Conservation (phyloP, 2,888 invertebrate species). For the Cryptops parisi region DNA sequence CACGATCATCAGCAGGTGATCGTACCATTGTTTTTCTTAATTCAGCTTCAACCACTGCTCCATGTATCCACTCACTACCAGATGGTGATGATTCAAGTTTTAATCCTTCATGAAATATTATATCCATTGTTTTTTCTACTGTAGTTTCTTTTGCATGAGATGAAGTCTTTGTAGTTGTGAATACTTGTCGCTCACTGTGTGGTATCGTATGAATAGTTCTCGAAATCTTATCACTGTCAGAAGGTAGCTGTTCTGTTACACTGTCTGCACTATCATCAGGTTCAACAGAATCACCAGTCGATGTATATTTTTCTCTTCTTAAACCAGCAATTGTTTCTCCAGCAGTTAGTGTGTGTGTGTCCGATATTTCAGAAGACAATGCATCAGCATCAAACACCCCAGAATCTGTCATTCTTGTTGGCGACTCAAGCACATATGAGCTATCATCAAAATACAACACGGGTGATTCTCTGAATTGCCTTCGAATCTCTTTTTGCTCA, state of each 20-base stretch:
- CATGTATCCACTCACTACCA: slow-evolving; percentile 12
- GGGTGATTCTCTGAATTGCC: background rate
- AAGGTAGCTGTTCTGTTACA: too few relatives aligned
- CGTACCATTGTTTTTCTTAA: background rate
- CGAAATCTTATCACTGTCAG: background rate
- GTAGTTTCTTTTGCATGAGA: background rate
- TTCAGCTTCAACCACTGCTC: slow-evolving; percentile 8
- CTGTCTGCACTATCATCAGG: too few relatives aligned
- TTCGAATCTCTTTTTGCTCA: slow-evolving; percentile 1
- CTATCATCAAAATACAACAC: slow-evolving; percentile 7
- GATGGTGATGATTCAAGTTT: slow-evolving; percentile 8
- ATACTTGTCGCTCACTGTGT: background rate
- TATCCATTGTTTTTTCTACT: background rate
- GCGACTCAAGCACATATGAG: slow-evolving; percentile 8
- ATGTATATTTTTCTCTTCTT: background rate
- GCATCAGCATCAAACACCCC: slow-evolving; percentile 12
- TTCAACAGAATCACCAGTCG: background rate
- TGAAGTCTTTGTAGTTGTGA: background rate
- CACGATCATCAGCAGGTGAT: background rate
- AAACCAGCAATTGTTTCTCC: too few relatives aligned
- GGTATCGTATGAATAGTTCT: too few relatives aligned
- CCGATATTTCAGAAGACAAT: background rate
- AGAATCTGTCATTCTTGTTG: slow-evolving; percentile 14
- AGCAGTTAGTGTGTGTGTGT: background rate
- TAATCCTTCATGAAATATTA: background rate